Base-by-base conservation (phyloP, 2,797 vertebrate species). In the Arctocebus calabarensis region DNA sequence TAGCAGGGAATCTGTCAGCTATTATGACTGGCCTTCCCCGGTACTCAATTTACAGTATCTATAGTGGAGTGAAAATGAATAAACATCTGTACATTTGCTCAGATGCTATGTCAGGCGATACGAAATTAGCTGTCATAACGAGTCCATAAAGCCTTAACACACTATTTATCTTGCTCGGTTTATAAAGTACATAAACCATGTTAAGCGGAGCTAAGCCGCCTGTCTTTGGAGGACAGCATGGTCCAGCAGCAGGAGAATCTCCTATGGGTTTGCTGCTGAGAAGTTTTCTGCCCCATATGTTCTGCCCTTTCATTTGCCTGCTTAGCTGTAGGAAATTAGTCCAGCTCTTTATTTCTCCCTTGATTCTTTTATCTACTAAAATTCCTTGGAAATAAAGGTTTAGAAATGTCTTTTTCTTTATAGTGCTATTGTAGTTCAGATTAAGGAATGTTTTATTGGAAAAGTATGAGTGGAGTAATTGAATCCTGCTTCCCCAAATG, bases 101-200 rank as follows among this genome's bases (percentile, higher is more conserved):
- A 90, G 97, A 95, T 96, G 94, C 97, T 96, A 95, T 96, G 97
- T 97, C 97, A 97, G 94, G 94, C 23, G 13, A 93, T 95, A 34
- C 0, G 82, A 96, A 97, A 97, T 97, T 97, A 97, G 97, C 97
- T 97, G 97, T 98, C 97, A 97, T 85, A 93, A 97, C 96, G 96
- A 95, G 97, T 94, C 94, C 96, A 94, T 95, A 96, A 97, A 96
- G 91, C 90, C 91, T 79, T 74, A 96, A 52, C 96, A 94, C 93
- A 71, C 83, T 61, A 94, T 97, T 84, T 77, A 81, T 98, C 97
- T 97, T 95, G 84, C 89, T 84, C 84, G 70, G 91, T 90, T 96
- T 95, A 88, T 83, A 84, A 94, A 95, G 86, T 78, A n/a, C 89
- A 40, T 84, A 73, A 74, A 90, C 89, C 45, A 11, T 0, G 29